Evolutionary conservation across 2,888 invertebrate species (phyloP).

Genomic region (Brachylomia viminalis): DNA sequence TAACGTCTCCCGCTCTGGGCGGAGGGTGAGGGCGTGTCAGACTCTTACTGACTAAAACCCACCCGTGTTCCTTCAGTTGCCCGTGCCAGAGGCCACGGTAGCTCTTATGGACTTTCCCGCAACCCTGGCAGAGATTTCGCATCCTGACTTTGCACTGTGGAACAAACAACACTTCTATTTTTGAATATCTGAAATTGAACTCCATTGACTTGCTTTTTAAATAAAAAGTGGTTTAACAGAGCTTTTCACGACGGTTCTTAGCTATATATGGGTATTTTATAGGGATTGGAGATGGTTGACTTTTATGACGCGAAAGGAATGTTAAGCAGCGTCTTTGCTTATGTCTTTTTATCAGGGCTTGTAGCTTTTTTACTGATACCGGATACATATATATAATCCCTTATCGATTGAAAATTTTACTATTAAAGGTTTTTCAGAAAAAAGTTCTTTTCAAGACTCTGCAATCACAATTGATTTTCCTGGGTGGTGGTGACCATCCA

Average conservation of each 20-base stretch:
- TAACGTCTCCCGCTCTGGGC: too few species aligned
- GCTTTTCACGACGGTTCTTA: neutral
- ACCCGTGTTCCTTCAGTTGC: too few species aligned
- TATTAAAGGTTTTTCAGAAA: too few species aligned
- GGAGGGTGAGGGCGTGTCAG: too few species aligned
- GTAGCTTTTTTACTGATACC: neutral
- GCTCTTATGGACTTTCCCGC: too few species aligned
- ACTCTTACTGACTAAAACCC: too few species aligned
- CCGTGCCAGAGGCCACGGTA: too few species aligned
- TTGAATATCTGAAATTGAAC: neutral
- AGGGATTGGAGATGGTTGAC: neutral
- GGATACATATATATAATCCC: neutral
- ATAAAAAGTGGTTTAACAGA: neutral
- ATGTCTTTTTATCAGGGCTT: neutral
- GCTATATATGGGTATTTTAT: neutral
- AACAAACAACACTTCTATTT: neutral
- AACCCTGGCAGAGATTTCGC: too few species aligned
- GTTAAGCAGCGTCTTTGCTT: slow-evolving; percentile 15
- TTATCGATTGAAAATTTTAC: neutral
- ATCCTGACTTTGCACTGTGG: neutral
- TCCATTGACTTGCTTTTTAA: neutral
- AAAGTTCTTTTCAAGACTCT: too few species aligned
- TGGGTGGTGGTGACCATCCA: too few species aligned
- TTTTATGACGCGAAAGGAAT: slow-evolving; percentile 15
- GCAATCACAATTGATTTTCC: too few species aligned